Evolutionary conservation across 2,888 invertebrate species (phyloP).

Genomic region (Vanessa cardui): DNA sequence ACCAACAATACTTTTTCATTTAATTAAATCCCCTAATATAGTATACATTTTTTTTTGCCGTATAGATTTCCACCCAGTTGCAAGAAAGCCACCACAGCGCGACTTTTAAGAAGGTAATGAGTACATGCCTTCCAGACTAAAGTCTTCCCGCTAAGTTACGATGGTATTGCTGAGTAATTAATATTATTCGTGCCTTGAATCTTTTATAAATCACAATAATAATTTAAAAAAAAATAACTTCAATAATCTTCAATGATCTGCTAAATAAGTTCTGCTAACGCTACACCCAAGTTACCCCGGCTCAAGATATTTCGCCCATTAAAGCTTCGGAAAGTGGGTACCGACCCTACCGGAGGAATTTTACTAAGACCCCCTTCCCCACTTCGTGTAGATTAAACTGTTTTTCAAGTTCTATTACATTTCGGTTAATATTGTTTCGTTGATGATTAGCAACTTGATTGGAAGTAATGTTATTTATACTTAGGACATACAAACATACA

Average conservation of each 20-base stretch:
- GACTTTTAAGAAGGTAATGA: too few species aligned
- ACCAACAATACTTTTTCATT: too few species aligned
- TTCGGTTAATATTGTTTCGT: slow-evolving; percentile 28
- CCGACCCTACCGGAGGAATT: slow-evolving; percentile 55
- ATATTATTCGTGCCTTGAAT: too few species aligned
- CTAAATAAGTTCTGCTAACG: slow-evolving; percentile 53
- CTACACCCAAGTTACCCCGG: slow-evolving; percentile 69
- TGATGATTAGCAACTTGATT: not conserved
- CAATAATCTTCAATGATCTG: not conserved
- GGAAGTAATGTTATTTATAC: not conserved
- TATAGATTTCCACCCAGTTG: too few species aligned
- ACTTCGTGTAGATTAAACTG: slow-evolving; percentile 33
- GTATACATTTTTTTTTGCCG: too few species aligned
- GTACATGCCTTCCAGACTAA: too few species aligned
- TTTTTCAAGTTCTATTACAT: slow-evolving; percentile 37
- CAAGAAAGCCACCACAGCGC: too few species aligned
- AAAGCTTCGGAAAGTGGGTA: slow-evolving; percentile 71
- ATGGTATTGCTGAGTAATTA: too few species aligned
- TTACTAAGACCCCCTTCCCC: slow-evolving; percentile 54
- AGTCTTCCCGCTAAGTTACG: too few species aligned
- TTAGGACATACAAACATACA: too few species aligned
- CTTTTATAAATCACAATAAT: too few species aligned
- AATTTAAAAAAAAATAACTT: not conserved
- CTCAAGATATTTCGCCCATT: slow-evolving; percentile 80
- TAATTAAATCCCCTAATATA: too few species aligned